A percentile compares a stretch with the other conserved stretches of the same genome.
These are phyloP conservation scores for Pterocles gutturalis DNA, from an alignment of 2,113 vertebrate species.

Conservation along the genomic window DNA sequence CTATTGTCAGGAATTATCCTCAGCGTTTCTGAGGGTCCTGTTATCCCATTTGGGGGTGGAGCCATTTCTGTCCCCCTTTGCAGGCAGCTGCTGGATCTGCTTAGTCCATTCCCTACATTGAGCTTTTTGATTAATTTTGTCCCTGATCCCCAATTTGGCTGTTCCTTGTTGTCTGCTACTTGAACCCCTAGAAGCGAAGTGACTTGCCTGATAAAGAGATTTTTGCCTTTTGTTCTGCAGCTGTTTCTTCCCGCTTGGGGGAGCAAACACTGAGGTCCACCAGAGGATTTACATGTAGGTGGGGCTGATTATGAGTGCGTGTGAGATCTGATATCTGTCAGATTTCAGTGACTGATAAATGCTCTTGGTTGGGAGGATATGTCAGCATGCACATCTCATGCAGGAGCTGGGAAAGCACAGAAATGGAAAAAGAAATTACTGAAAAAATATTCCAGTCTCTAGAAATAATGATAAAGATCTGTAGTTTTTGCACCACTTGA, in stretches of 20 bases:
- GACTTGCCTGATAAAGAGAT: neutral
- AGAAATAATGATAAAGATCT: neutral
- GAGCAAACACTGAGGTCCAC: neutral
- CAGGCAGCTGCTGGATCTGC: neutral
- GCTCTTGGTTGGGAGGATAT: neutral
- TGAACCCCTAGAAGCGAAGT: neutral
- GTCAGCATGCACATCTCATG: neutral
- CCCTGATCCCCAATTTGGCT: neutral
- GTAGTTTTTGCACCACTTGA: fast-evolving
- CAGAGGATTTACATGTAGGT: neutral
- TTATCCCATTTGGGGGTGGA: neutral
- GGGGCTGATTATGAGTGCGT: neutral
- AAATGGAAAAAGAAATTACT: neutral
- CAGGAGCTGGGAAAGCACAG: neutral
- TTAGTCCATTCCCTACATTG: neutral
- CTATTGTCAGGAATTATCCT: neutral
- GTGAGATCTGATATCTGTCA: neutral
- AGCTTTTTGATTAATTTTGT: neutral
- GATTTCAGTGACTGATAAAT: neutral
- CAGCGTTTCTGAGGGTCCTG: neutral
- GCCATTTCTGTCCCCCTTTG: neutral
- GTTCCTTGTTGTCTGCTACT: neutral
- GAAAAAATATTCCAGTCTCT: neutral
- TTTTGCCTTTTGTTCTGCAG: neutral
- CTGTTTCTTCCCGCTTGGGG: neutral